Conservation (phyloP, 2,888 invertebrate species). For the Stenoptilia bipunctidactyla region DNA sequence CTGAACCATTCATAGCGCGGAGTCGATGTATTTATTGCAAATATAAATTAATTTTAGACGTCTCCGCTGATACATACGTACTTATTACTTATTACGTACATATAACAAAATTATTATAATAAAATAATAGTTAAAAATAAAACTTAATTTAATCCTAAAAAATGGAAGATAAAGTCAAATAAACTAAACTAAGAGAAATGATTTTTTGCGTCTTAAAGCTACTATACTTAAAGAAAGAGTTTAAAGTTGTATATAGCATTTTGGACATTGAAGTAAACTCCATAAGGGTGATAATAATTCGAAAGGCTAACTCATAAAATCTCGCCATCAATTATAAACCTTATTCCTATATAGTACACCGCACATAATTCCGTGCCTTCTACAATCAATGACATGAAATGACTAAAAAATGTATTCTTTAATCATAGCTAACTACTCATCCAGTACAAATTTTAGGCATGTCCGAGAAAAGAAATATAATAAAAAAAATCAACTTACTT, state of each 20-base stretch:
- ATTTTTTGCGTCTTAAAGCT: constrained; percentile 24
- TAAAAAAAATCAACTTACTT: too few species aligned
- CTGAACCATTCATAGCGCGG: constrained; percentile 26
- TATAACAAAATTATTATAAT: constrained; percentile 41
- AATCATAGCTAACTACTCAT: too few species aligned
- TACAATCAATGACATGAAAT: too few species aligned
- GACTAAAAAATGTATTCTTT: too few species aligned
- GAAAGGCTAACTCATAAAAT: constrained; percentile 1
- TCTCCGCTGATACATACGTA: background rate
- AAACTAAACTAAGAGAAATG: constrained; percentile 44
- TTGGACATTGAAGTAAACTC: background rate
- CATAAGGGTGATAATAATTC: background rate
- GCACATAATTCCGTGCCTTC: too few species aligned
- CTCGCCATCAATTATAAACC: background rate
- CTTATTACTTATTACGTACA: constrained; percentile 30
- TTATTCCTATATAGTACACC: constrained; percentile 7
- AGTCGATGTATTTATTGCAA: constrained; percentile 22
- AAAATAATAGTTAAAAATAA: constrained; percentile 36
- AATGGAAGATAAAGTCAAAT: constrained; percentile 65
- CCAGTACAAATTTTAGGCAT: too few species aligned
- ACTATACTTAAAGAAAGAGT: constrained; percentile 18
- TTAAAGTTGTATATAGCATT: constrained; percentile 6
- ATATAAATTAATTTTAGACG: constrained; percentile 2
- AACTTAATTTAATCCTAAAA: constrained; percentile 53
- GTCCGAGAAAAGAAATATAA: too few species aligned